Evolutionary conservation across 1,140 invertebrate genomes (phyloP).

Genomic region (Gryon sp.): DNA sequence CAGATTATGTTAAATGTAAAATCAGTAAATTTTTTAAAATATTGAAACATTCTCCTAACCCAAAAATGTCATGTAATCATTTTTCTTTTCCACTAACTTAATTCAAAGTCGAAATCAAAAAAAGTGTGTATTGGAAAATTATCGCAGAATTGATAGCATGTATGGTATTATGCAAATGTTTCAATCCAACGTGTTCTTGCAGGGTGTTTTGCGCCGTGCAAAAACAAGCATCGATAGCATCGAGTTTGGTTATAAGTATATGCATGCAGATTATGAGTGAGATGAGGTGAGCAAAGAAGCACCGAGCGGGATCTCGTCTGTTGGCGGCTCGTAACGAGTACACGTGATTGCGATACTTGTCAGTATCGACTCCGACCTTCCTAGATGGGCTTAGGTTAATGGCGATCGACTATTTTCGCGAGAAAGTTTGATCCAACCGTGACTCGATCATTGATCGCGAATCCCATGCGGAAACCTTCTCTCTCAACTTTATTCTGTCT

Average conservation of each 20-base stretch:
- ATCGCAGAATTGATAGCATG: constrained; percentile 35
- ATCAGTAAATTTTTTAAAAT: no score
- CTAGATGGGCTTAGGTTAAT: constrained; percentile 59
- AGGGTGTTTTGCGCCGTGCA: constrained; percentile 49
- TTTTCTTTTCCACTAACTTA: no score
- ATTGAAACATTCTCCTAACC: no score
- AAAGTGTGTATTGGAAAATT: constrained; percentile 18
- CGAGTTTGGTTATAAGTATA: constrained; percentile 55
- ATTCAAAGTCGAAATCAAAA: constrained; percentile 5
- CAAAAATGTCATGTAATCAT: no score
- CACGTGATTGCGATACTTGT: constrained; percentile 66
- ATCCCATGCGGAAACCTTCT: constrained; percentile 33
- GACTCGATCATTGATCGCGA: constrained; percentile 62
- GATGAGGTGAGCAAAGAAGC: constrained; percentile 62
- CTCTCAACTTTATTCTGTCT: constrained; percentile 23
- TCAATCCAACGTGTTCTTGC: constrained; percentile 44
- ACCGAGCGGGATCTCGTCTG: constrained; percentile 44
- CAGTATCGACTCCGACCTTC: constrained; percentile 63
- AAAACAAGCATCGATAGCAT: constrained; percentile 60
- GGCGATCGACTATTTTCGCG: constrained; percentile 58
- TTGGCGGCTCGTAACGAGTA: constrained; percentile 57
- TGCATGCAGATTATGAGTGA: constrained; percentile 57
- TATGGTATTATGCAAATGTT: constrained; percentile 51
- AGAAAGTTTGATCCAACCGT: constrained; percentile 70
- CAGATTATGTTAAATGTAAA: no score